Base-by-base conservation (phyloP, 2,888 invertebrate species). In the Tanypteryx hageni region DNA sequence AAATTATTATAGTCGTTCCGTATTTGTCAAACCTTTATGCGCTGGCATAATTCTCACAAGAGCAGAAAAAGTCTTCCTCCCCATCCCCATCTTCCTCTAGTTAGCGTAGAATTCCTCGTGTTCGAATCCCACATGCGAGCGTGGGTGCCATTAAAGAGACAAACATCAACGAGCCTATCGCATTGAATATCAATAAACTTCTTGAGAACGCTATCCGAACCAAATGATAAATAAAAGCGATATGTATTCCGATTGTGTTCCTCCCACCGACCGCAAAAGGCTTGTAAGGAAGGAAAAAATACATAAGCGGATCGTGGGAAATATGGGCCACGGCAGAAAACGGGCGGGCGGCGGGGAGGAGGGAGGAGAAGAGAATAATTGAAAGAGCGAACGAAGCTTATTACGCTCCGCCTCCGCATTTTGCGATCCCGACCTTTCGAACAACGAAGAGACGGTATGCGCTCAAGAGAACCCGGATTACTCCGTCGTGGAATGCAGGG, bases 161-260 rank as follows among this genome's bases (percentile, higher is more conserved):
- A 22, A n/a, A 10, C 89, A 83, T 56, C 14, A 83, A n/a, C 18
- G n/a, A 83, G 57, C 16, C 31, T 31, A 86, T 86, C 86, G 86
- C 31, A 18, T 44, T 89, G 89, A 64, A 89, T 89, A 68, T 89
- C 89, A 68, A 89, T 89, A 44, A 56, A 64, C 76, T 18, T 64
- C 14, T 16, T 18, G 68, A 27, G 0, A 27, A 44, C 86, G 61
- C 27, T 27, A 31, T 86, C 61, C 61, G 61, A 11, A 59, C 58
- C n/a, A n/a, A 3, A 27, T 27, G 76, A 76, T 86, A 68, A 89
- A 89, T 68, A 64, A 89, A 64, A 68, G 61, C 89, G 44, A 64
- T 89, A 44, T 44, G 89, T 89, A 89, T 89, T 89, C 89, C 89
- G 61, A 61, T 89, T 89, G 89, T 89, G 89, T 89, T 61, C 18